phyloP scores from a whole-genome alignment of 2,888 invertebrate species.

The Ennomos quercinarius region DNA sequence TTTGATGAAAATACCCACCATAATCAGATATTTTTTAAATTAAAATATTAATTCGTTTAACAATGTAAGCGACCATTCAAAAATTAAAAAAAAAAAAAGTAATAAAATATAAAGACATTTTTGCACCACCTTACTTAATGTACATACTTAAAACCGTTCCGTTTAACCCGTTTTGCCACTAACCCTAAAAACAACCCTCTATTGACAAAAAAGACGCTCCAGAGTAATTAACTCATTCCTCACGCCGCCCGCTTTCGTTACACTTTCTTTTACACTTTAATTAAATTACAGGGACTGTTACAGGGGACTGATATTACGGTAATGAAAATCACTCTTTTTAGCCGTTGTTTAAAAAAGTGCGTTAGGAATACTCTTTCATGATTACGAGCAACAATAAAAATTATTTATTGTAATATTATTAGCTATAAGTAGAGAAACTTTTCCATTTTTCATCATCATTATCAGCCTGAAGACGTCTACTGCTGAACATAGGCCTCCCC shows the following conservation, averaged over 20 bases:
- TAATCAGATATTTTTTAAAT: too few relatives aligned
- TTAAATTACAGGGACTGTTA: constrained; percentile 40
- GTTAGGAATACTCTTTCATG: constrained; percentile 8
- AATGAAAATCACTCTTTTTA: constrained; percentile 17
- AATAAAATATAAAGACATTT: too few relatives aligned
- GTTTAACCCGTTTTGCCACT: background rate
- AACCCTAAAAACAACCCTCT: constrained; percentile 3
- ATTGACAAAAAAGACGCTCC: constrained; percentile 24
- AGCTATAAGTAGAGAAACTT: too few relatives aligned
- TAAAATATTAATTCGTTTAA: too few relatives aligned
- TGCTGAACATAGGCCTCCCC: too few relatives aligned
- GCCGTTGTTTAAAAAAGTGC: constrained; percentile 7
- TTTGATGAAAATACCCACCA: too few relatives aligned
- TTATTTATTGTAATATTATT: background rate
- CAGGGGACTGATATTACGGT: constrained; percentile 19
- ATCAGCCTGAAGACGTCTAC: too few relatives aligned
- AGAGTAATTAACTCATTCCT: constrained; percentile 50
- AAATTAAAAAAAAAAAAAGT: too few relatives aligned
- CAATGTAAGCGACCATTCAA: too few relatives aligned
- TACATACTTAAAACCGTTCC: background rate
- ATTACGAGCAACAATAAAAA: constrained; percentile 7
- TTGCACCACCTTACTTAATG: too few relatives aligned
- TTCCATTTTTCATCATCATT: too few relatives aligned
- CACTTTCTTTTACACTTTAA: constrained; percentile 45
- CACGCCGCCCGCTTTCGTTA: constrained; percentile 43